Conservation (phyloP, 1,140 invertebrate species). For the Zaprionus ornatus region DNA sequence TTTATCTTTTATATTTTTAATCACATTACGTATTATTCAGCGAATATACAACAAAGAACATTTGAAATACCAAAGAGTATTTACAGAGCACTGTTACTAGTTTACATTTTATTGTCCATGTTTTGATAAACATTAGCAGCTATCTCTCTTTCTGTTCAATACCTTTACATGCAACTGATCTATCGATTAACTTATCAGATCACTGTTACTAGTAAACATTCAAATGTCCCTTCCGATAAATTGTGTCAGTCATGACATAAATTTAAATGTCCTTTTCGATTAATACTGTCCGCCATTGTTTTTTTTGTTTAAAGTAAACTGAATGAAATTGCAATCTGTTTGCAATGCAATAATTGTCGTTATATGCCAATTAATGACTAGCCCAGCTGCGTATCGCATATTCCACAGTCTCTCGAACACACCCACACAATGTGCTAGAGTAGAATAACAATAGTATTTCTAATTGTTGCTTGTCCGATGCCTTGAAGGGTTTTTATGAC, state of each 20-base stretch:
- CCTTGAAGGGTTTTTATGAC: slow-evolving; percentile 11
- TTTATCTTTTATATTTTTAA: no score
- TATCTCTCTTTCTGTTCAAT: no score
- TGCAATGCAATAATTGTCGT: background rate
- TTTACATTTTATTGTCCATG: background rate
- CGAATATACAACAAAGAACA: no score
- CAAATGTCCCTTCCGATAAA: background rate
- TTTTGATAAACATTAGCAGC: background rate
- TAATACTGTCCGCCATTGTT: background rate
- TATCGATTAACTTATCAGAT: no score
- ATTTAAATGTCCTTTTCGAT: background rate
- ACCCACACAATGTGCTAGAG: slow-evolving; percentile 6
- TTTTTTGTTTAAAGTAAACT: background rate
- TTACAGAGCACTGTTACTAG: background rate
- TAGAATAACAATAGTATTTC: slow-evolving; percentile 19
- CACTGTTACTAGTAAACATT: no score
- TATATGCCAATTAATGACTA: background rate
- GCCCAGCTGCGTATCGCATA: slow-evolving; percentile 7
- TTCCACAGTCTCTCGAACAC: slow-evolving; percentile 23
- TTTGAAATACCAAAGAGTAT: background rate
- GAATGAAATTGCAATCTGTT: background rate
- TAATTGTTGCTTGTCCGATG: slow-evolving; percentile 21
- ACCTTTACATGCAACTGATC: no score
- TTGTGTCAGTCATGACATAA: background rate
- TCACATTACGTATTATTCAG: no score